Evolutionary conservation across 1,140 invertebrate species (phyloP).

Genomic region (Thaumatotibia leucotreta): DNA sequence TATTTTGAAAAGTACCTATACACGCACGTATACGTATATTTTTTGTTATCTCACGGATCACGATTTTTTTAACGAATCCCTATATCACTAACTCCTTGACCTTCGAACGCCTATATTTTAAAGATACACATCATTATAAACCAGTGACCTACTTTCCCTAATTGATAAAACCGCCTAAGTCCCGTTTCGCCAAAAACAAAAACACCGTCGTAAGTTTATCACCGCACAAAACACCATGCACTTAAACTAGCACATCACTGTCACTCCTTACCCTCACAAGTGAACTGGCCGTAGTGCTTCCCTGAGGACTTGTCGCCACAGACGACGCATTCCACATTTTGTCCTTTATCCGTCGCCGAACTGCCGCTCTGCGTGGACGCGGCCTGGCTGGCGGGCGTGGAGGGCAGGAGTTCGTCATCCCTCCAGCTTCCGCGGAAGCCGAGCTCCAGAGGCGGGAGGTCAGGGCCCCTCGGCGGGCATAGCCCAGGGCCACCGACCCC

Average conservation of each 20-base stretch:
- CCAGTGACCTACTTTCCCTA: background rate
- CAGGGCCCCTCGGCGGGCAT: slow-evolving; percentile 65
- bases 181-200: background rate
- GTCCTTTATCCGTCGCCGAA: slow-evolving; percentile 88
- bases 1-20: too few species aligned
- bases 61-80: background rate
- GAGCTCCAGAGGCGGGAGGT: slow-evolving; percentile 69
- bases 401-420: slow-evolving; percentile 77
- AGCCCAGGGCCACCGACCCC: slow-evolving; percentile 70
- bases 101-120: background rate
- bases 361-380: slow-evolving; percentile 87
- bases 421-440: slow-evolving; percentile 80
- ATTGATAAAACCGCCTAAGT: background rate
- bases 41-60: too few species aligned
- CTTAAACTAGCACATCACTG: slow-evolving; percentile 36
- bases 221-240: slow-evolving; percentile 2
- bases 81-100: background rate
- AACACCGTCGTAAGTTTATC: background rate
- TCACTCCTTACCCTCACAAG: slow-evolving; percentile 93
- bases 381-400: slow-evolving; percentile 86
- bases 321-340: slow-evolving; percentile 98
- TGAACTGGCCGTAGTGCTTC: slow-evolving; percentile 99
- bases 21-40: too few species aligned
- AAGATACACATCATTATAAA: background rate
- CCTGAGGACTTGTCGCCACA: slow-evolving; percentile 99